Percentiles rank a stretch among this genome's conserved stretches.
phyloP scores from a whole-genome alignment of 1,140 invertebrate species.

The Sarcophaga bullata region DNA sequence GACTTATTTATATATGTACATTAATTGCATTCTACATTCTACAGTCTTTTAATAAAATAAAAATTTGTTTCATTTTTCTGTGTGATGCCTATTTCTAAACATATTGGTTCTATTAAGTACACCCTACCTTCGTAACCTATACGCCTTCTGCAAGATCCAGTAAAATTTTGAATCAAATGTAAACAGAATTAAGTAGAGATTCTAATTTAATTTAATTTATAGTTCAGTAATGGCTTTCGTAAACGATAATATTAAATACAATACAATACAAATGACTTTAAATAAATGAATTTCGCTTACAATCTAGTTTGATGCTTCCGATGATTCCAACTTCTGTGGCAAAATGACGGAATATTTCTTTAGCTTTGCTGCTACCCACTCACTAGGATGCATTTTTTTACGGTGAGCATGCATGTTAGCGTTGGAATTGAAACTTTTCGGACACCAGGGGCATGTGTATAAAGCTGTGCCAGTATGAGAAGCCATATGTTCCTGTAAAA shows the following conservation, averaged over 20 bases:
- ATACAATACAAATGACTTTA: not conserved
- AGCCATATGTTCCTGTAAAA: slow-evolving; percentile 60
- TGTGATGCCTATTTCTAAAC: not conserved
- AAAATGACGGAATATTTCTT: slow-evolving; percentile 29
- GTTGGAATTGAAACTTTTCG: slow-evolving; percentile 59
- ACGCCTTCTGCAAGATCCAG: not conserved
- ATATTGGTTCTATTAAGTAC: too few species aligned
- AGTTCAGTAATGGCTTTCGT: not conserved
- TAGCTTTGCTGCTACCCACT: slow-evolving; percentile 43
- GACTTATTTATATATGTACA: too few species aligned
- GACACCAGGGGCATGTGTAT: slow-evolving; percentile 59
- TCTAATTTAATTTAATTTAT: not conserved
- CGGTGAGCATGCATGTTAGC: slow-evolving; percentile 64
- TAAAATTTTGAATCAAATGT: not conserved
- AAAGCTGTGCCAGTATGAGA: slow-evolving; percentile 57
- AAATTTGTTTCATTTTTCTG: too few species aligned
- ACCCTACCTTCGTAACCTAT: too few species aligned
- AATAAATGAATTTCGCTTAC: not conserved
- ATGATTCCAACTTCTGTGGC: not conserved
- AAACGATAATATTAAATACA: not conserved
- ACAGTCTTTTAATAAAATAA: too few species aligned
- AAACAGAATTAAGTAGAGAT: not conserved
- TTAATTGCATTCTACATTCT: too few species aligned
- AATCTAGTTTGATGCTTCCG: not conserved
- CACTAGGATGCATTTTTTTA: slow-evolving; percentile 61